Evolutionary conservation across 2,888 invertebrate genomes (phyloP).

Genomic region (Dasysyrphus albostriatus): DNA sequence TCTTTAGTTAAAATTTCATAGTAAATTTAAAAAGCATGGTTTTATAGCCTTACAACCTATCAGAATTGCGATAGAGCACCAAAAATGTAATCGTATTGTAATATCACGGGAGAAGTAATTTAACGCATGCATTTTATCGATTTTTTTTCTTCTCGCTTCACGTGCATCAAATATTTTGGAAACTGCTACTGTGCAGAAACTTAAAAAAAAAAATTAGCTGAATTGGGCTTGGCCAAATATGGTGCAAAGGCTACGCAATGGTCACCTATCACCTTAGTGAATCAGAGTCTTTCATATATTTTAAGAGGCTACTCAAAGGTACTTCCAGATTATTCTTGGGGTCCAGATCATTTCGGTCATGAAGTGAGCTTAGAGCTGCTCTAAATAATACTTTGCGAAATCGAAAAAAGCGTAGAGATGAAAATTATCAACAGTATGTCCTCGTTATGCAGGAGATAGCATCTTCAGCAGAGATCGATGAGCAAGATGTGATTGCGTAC

Average conservation of each 20-base stretch:
- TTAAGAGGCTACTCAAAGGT: slow-evolving; percentile 30
- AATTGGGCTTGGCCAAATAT: not conserved
- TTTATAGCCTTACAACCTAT: not conserved
- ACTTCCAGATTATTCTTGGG: slow-evolving; percentile 35
- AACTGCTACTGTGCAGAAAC: not conserved
- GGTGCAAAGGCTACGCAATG: not conserved
- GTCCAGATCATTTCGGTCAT: slow-evolving; percentile 21
- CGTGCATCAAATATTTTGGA: too few species aligned
- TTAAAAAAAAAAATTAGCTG: not conserved
- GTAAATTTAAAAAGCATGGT: too few species aligned
- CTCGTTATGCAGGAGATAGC: slow-evolving; percentile 36
- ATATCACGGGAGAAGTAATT: not conserved
- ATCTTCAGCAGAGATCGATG: not conserved
- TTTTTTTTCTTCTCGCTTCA: too few species aligned
- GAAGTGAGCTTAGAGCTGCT: slow-evolving; percentile 31
- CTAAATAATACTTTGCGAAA: slow-evolving; percentile 39
- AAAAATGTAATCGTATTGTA: not conserved
- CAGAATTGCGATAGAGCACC: not conserved
- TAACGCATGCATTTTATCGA: too few species aligned
- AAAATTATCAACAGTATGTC: slow-evolving; percentile 40
- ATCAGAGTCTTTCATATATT: not conserved
- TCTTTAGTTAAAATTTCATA: too few species aligned
- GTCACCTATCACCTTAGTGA: too few species aligned
- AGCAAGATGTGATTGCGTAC: slow-evolving; percentile 12
- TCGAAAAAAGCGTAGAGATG: slow-evolving; percentile 37